Evolutionary conservation across 1,140 invertebrate species (phyloP).

Genomic region (Drosophila nigrodunni): DNA sequence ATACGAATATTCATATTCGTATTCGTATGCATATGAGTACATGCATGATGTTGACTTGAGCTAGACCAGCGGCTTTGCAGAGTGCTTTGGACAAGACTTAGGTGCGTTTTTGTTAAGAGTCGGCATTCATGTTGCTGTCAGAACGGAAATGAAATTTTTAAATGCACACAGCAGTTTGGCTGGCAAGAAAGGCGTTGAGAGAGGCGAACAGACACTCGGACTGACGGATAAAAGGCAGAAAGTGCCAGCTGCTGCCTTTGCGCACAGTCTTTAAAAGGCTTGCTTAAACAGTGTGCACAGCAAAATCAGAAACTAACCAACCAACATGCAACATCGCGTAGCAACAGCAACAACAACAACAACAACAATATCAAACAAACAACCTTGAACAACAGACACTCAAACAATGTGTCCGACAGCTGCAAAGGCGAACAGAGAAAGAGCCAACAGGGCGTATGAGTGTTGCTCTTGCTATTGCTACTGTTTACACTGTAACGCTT

Average conservation of each 20-base stretch:
- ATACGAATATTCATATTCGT: neutral
- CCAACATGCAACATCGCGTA: constrained; percentile 42
- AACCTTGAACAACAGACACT: constrained; percentile 57
- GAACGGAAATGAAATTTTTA: constrained; percentile 74
- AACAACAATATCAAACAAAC: constrained; percentile 30
- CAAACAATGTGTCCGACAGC: constrained; percentile 65
- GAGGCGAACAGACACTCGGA: constrained; percentile 16
- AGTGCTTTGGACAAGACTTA: constrained; percentile 16
- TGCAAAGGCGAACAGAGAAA: constrained; percentile 49
- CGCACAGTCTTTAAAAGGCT: constrained; percentile 37
- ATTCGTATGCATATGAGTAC: constrained; percentile 19
- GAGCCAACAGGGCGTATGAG: constrained; percentile 68
- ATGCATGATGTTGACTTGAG: neutral
- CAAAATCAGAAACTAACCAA: constrained; percentile 37
- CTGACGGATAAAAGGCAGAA: constrained; percentile 29
- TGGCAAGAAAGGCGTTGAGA: neutral
- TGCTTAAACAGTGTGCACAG: constrained; percentile 65
- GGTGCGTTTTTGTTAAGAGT: constrained; percentile 22
- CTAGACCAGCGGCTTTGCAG: constrained; percentile 12
- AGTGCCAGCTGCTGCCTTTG: constrained; percentile 3
- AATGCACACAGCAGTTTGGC: constrained; percentile 31
- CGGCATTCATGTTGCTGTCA: constrained; percentile 52
- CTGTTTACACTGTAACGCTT: constrained; percentile 38
- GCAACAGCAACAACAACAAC: constrained; percentile 20
- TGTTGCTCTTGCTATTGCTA: constrained; percentile 57